Percentiles rank a stretch among this genome's conserved stretches.
Evolutionary conservation across 2,113 vertebrate genomes (phyloP).

Genomic region (Labrus mixtus): DNA sequence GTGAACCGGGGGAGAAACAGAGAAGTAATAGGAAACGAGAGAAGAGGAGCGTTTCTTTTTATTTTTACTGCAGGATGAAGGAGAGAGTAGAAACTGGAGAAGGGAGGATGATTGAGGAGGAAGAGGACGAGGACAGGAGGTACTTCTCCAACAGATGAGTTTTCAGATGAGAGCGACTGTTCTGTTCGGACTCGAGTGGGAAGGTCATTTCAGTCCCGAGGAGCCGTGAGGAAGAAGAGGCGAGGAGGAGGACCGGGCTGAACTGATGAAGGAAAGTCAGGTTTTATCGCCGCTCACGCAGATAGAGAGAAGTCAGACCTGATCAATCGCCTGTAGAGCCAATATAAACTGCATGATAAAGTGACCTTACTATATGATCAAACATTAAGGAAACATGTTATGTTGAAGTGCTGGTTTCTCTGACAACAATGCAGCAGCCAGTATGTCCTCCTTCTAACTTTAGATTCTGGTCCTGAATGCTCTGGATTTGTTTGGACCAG

Average conservation of each 20-base stretch:
- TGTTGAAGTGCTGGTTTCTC: too few relatives aligned
- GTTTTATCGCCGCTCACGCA: background rate
- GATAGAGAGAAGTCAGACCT: too few relatives aligned
- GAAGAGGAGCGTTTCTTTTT: constrained; percentile 2
- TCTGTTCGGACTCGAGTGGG: constrained; percentile 25
- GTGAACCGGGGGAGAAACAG: background rate
- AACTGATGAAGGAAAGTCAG: constrained; percentile 25
- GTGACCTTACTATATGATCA: too few relatives aligned
- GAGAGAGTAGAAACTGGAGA: constrained; percentile 42
- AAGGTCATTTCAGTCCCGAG: constrained; percentile 54
- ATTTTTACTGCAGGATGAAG: constrained; percentile 14
- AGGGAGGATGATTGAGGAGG: constrained; percentile 51
- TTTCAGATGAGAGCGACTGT: constrained; percentile 47
- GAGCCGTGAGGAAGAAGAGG: constrained; percentile 35
- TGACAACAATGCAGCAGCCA: too few relatives aligned
- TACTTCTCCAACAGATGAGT: constrained; percentile 53
- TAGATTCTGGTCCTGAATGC: too few relatives aligned
- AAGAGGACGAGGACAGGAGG: constrained; percentile 32
- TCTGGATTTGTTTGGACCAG: too few relatives aligned
- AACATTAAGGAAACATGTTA: too few relatives aligned
- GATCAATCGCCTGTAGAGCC: background rate
- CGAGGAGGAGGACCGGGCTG: constrained; percentile 18
- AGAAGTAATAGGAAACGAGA: background rate
- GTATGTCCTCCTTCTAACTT: too few relatives aligned
- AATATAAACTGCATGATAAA: background rate